Percentiles rank a stretch among this genome's conserved stretches.
These are phyloP conservation scores for Aphelinus atriplicis DNA, from an alignment of 1,140 invertebrate species.

Conservation along the genomic window DNA sequence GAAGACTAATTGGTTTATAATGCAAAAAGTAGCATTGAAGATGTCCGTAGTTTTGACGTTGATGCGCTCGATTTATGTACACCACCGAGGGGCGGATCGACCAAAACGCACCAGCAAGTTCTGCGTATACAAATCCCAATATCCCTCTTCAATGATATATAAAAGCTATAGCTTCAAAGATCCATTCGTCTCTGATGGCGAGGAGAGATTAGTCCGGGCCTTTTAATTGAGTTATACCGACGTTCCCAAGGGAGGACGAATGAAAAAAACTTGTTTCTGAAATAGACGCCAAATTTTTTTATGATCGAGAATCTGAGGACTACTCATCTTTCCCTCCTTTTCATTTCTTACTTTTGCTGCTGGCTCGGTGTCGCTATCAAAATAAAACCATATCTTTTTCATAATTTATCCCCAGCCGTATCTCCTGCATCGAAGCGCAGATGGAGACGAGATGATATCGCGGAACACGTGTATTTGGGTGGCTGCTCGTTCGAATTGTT, in stretches of 20 bases:
- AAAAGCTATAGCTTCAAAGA: constrained; percentile 19
- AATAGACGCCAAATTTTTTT: constrained; percentile 38
- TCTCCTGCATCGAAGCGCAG: background rate
- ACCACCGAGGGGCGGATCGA: background rate
- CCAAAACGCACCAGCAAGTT: background rate
- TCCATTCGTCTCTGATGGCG: constrained; percentile 8
- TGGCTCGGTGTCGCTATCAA: constrained; percentile 26
- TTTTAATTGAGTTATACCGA: constrained; percentile 30
- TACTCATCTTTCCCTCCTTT: constrained; percentile 30
- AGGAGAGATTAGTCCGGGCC: constrained; percentile 28
- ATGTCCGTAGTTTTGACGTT: too few relatives aligned
- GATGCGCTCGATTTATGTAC: too few relatives aligned
- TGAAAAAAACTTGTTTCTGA: constrained; percentile 30
- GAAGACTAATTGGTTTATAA: constrained; percentile 30
- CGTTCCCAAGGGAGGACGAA: constrained; percentile 30
- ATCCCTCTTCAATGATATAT: constrained; percentile 12
- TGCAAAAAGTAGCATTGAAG: background rate
- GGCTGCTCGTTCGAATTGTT: background rate
- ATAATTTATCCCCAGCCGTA: constrained; percentile 24
- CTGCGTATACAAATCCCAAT: too few relatives aligned
- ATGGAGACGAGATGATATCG: constrained; percentile 29
- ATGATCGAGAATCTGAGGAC: constrained; percentile 29
- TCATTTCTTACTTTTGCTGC: constrained; percentile 7
- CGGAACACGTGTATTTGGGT: constrained; percentile 2
- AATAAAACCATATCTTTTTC: constrained; percentile 27